These are phyloP conservation scores for Drosophila nebulosa DNA, from an alignment of 1,140 invertebrate species.

Conservation along the genomic window DNA sequence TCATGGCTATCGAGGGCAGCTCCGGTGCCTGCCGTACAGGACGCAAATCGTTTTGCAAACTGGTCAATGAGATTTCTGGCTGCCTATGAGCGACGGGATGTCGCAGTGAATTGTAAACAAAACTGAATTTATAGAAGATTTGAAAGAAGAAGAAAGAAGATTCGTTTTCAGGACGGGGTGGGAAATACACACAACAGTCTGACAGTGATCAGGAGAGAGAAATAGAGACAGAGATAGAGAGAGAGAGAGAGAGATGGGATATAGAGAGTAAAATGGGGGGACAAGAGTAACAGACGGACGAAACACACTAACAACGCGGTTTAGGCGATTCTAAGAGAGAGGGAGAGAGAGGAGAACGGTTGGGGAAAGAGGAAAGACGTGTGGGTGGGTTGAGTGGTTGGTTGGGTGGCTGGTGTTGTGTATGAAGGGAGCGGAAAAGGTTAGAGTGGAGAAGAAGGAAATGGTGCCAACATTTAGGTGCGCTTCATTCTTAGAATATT, in stretches of 20 bases:
- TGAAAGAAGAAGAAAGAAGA: slow-evolving; percentile 13
- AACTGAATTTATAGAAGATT: slow-evolving; percentile 56
- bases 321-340: background rate
- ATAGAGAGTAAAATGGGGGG: background rate
- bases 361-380: no score
- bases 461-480: slow-evolving; percentile 10
- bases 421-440: background rate
- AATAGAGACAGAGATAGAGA: background rate
- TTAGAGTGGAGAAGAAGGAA: background rate
- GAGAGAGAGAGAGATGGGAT: background rate
- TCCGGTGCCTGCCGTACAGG: slow-evolving; percentile 51
- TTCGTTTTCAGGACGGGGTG: background rate
- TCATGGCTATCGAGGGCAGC: slow-evolving; percentile 23
- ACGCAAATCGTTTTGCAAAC: slow-evolving; percentile 63
- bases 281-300: background rate
- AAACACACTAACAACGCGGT: background rate
- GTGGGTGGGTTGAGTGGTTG: no score
- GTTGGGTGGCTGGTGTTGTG: no score
- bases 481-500: slow-evolving; percentile 37
- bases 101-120: slow-evolving; percentile 76
- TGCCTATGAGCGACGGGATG: slow-evolving; percentile 41
- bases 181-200: background rate
- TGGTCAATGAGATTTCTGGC: slow-evolving; percentile 52
- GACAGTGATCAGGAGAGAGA: background rate
- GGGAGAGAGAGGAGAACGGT: no score